Evolutionary conservation across 2,888 invertebrate species (phyloP).

Genomic region (Tanytarsus gracilentus): DNA sequence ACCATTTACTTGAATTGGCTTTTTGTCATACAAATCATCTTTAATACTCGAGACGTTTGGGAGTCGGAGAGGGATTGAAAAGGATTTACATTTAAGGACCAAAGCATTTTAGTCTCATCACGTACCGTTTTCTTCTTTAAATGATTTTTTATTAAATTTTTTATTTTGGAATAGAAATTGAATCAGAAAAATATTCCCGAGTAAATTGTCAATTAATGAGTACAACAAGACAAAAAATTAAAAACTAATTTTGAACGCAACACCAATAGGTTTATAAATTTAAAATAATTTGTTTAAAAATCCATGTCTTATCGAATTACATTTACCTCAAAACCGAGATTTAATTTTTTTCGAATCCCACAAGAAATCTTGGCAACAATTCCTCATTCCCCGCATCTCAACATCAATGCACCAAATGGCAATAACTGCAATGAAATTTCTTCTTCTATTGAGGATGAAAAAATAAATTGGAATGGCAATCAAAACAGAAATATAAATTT

Average conservation of each 20-base stretch:
- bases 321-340: no score
- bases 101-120: background rate
- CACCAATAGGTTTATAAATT: no score
- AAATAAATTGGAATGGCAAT: conserved; percentile 18
- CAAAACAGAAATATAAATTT: conserved; percentile 18
- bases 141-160: background rate
- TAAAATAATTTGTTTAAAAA: no score
- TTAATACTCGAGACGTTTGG: conserved; percentile 1
- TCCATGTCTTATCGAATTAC: no score
- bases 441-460: background rate
- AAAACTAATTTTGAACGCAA: no score
- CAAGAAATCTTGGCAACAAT: no score
- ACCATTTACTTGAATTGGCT: conserved; percentile 16
- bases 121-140: background rate
- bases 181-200: no score
- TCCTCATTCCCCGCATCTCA: no score
- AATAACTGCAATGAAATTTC: background rate
- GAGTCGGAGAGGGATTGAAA: background rate
- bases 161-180: no score
- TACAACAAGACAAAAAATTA: no score
- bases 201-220: no score
- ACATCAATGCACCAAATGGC: background rate
- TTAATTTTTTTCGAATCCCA: no score
- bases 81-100: background rate
- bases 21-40: conserved; percentile 16